Evolutionary conservation across 35 echinoderm and acorn worm species (phyloP), one percentile per base, ranked within the genome.

Genomic region (Holothuria glaberrima): DNA sequence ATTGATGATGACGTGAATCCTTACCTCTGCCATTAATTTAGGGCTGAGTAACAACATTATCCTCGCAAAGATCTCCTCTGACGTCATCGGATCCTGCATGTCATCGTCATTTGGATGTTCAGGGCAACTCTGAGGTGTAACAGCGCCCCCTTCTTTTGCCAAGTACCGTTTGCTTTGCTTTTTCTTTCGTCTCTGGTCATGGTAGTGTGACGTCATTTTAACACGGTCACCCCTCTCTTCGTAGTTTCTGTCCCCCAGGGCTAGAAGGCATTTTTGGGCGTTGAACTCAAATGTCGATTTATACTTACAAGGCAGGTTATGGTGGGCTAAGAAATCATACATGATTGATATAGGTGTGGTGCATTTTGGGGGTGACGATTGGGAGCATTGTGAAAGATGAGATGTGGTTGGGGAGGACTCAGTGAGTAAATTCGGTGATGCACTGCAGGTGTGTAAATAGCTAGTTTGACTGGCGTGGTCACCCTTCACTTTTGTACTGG

Each of bases 261-360:
- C 17, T 3, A 87, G 78, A 9, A 91, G 89, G 36, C 78, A 67
- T 26, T 67, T 34, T 33, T 59, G 32, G 21, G 89, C 89, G 61
- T 66, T 91, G 12, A 30, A 18, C 48, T 91, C 89, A 59, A 91
- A 91, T 2, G 48, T 58, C 5, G 89, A 52, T 57, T 91, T 91
- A 63, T 91, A 91, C n/a, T 91, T 65, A 30, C 89, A 91, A 9
- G 89, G 89, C 10, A 91, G 63, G 36, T 91, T 28, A 21, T 80
- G 78, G 27, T 91, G 76, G 76, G 78, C 73, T 31, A 79, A 52
- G 32, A 76, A 79, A 17, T 76, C 59, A 32, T 79, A 90, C 88
- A 90, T 90, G 72, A 71, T 68, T 13, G 85, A 87, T n/a, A 87
- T 87, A 25, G 85, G 85, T 17, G 83, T 86, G 30, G 25, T 46